phyloP scores from a whole-genome alignment of 2,113 vertebrate genomes.

The Fulmarus glacialis region DNA sequence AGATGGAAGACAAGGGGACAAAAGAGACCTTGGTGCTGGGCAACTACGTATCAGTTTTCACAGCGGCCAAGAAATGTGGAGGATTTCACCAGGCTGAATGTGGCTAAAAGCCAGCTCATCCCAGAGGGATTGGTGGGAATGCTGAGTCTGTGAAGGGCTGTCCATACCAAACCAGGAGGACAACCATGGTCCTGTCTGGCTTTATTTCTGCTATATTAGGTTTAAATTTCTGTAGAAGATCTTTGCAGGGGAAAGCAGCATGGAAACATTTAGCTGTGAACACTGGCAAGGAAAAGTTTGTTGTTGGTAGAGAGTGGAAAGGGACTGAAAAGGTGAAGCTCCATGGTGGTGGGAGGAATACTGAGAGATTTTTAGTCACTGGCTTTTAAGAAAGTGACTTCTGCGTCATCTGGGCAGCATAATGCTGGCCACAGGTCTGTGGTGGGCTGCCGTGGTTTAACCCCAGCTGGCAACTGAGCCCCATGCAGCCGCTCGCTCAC shows the following conservation, averaged over 20 bases:
- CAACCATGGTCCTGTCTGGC: background rate
- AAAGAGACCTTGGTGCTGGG: background rate
- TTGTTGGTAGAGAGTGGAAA: background rate
- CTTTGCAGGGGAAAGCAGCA: background rate
- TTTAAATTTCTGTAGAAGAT: background rate
- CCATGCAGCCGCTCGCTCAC: too few relatives aligned
- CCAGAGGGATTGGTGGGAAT: background rate
- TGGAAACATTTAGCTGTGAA: background rate
- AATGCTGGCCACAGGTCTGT: background rate
- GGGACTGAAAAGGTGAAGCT: background rate
- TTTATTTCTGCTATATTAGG: background rate
- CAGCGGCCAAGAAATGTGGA: background rate
- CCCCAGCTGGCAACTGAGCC: too few relatives aligned
- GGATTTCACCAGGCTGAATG: background rate
- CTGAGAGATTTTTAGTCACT: background rate
- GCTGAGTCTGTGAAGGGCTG: background rate
- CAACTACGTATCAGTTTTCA: background rate
- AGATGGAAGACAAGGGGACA: background rate
- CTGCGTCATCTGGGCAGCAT: background rate
- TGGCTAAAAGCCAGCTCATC: background rate
- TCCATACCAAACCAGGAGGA: background rate
- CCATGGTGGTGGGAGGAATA: background rate
- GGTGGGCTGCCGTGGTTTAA: background rate
- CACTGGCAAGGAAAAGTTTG: background rate
- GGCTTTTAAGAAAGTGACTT: background rate